Evolutionary conservation across 35 echinoderm and acorn worm genomes (phyloP).

Genomic region (Chiridota heheva): DNA sequence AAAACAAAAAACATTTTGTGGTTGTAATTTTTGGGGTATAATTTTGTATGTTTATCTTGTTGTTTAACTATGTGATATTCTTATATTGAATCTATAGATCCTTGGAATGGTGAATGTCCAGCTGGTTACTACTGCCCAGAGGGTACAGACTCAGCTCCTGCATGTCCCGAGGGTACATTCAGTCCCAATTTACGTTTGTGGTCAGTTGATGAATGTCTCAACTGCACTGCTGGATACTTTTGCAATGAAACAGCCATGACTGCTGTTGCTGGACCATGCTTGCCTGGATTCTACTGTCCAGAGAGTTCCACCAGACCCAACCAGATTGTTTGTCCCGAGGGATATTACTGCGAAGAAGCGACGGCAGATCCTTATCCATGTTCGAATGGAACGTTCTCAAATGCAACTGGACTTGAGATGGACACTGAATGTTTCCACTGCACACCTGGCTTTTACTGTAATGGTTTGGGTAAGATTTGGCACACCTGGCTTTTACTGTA

Average conservation of each 20-base stretch:
- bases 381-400: conserved; percentile 94
- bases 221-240: conserved; percentile 94
- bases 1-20: too few species aligned
- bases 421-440: conserved; percentile 67
- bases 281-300: conserved; percentile 72
- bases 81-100: too few species aligned
- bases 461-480: conserved; percentile 63
- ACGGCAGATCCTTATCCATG: conserved; percentile 80
- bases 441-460: conserved; percentile 85
- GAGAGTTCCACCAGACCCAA: conserved; percentile 82
- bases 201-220: conserved; percentile 70
- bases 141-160: conserved; percentile 64
- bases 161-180: conserved; percentile 85
- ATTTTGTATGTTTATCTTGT: too few species aligned
- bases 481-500: not conserved
- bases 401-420: conserved; percentile 62
- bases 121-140: conserved; percentile 90
- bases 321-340: conserved; percentile 73
- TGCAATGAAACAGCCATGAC: conserved; percentile 87
- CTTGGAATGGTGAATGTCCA: conserved; percentile 82
- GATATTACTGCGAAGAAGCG: conserved; percentile 73
- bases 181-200: conserved; percentile 74
- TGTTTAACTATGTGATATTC: too few species aligned
- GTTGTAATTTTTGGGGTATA: too few species aligned
- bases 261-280: conserved; percentile 71